phyloP scores from a whole-genome alignment of 2,888 invertebrate species.

The Hydriomena furcata region DNA sequence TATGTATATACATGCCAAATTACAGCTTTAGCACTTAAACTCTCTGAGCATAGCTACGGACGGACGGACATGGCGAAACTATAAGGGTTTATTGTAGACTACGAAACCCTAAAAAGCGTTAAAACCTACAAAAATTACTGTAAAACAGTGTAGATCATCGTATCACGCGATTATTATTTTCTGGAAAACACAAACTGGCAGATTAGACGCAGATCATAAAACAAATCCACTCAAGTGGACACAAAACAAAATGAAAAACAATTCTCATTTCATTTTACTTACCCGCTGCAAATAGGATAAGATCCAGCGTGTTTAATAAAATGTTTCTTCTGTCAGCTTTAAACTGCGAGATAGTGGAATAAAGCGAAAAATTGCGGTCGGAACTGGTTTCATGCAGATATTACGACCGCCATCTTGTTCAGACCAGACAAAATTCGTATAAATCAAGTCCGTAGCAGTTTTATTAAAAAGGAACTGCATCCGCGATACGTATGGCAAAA shows the following conservation, averaged over 20 bases:
- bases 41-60: too few relatives aligned
- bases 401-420: slow-evolving; percentile 67
- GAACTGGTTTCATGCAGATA: slow-evolving; percentile 61
- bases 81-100: too few relatives aligned
- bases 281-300: slow-evolving; percentile 30
- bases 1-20: too few relatives aligned
- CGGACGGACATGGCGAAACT: too few relatives aligned
- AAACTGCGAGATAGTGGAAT: slow-evolving; percentile 54
- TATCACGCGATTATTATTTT: too few relatives aligned
- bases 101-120: too few relatives aligned
- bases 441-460: slow-evolving; percentile 64
- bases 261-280: slow-evolving; percentile 27
- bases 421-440: slow-evolving; percentile 66
- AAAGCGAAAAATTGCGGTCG: slow-evolving; percentile 62
- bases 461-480: slow-evolving; percentile 61
- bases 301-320: slow-evolving; percentile 47
- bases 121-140: too few relatives aligned
- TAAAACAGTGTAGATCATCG: too few relatives aligned
- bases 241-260: slow-evolving; percentile 17
- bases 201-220: not conserved
- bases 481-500: slow-evolving; percentile 40
- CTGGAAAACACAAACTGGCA: not conserved
- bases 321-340: slow-evolving; percentile 47
- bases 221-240: not conserved
- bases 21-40: too few relatives aligned